Evolutionary conservation across 2,888 invertebrate species (phyloP).

Genomic region (Didymodactylos carnosus): DNA sequence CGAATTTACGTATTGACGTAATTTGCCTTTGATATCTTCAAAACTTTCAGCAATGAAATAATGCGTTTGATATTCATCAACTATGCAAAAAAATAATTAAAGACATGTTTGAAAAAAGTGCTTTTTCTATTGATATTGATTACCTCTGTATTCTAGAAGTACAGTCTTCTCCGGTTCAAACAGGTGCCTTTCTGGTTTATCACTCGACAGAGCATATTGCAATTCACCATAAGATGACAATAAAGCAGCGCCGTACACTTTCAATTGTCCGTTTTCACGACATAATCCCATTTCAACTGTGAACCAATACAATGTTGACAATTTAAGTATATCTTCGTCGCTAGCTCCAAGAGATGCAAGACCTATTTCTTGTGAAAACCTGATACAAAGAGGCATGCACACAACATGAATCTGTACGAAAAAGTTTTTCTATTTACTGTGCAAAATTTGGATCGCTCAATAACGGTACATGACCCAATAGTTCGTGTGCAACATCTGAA

Average conservation of each 20-base stretch:
- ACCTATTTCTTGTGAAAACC: conserved; percentile 84
- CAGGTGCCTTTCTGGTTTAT: conserved; percentile 22
- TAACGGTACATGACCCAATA: conserved; percentile 81
- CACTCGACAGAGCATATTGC: conserved; percentile 39
- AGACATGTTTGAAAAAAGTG: too few relatives aligned
- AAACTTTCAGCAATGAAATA: conserved; percentile 33
- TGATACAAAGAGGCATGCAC: too few relatives aligned
- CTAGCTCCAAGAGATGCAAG: conserved; percentile 73
- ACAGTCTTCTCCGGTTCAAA: conserved; percentile 28
- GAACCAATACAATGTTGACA: conserved; percentile 76
- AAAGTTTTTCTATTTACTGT: too few relatives aligned
- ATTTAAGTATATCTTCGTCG: conserved; percentile 3
- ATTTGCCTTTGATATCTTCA: conserved; percentile 43
- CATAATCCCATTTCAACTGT: conserved; percentile 93
- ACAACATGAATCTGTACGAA: too few relatives aligned
- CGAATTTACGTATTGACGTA: conserved; percentile 37
- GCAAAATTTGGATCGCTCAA: conserved; percentile 88
- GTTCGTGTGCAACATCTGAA: conserved; percentile 49
- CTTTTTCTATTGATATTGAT: too few relatives aligned
- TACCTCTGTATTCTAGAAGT: conserved; percentile 28
- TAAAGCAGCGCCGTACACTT: conserved; percentile 92
- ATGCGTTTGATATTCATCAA: conserved; percentile 30
- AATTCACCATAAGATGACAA: conserved; percentile 88
- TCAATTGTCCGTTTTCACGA: conserved; percentile 64
- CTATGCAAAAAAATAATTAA: too few relatives aligned